Percentiles rank a stretch among this genome's conserved stretches.
Evolutionary conservation across 2,888 invertebrate species (phyloP).

Genomic region (Drosophila picticornis): DNA sequence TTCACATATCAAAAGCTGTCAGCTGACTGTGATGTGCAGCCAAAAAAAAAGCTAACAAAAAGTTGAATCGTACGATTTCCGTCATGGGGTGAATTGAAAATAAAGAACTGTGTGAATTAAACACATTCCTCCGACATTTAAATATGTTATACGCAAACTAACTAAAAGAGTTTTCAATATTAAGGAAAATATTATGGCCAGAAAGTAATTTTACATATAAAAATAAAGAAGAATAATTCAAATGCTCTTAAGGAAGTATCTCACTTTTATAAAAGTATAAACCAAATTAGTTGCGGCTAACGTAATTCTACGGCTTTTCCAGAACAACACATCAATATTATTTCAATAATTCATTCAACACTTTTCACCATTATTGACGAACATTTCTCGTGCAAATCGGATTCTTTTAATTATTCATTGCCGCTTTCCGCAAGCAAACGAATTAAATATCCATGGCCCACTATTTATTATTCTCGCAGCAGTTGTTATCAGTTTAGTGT

Average conservation of each 20-base stretch:
- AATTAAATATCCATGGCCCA: background rate
- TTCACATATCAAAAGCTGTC: constrained; percentile 52
- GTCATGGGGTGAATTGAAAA: background rate
- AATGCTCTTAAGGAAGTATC: background rate
- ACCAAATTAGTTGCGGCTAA: background rate
- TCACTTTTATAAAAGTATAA: background rate
- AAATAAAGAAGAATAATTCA: background rate
- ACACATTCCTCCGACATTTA: background rate
- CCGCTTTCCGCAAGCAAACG: background rate
- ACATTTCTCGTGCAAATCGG: background rate
- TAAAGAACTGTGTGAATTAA: background rate
- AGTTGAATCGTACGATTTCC: background rate
- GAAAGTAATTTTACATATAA: background rate
- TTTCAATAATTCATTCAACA: background rate
- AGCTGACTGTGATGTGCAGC: constrained; percentile 11
- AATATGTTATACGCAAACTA: background rate
- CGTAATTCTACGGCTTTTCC: background rate
- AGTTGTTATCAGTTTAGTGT: background rate
- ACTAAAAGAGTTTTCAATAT: background rate
- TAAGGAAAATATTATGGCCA: background rate
- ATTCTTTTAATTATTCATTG: constrained; percentile 5
- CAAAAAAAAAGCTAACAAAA: background rate
- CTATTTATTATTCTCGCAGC: background rate
- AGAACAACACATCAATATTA: background rate
- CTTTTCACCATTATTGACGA: background rate